Evolutionary conservation across 2,113 vertebrate genomes (phyloP).

Genomic region (Ploceus nigricollis): DNA sequence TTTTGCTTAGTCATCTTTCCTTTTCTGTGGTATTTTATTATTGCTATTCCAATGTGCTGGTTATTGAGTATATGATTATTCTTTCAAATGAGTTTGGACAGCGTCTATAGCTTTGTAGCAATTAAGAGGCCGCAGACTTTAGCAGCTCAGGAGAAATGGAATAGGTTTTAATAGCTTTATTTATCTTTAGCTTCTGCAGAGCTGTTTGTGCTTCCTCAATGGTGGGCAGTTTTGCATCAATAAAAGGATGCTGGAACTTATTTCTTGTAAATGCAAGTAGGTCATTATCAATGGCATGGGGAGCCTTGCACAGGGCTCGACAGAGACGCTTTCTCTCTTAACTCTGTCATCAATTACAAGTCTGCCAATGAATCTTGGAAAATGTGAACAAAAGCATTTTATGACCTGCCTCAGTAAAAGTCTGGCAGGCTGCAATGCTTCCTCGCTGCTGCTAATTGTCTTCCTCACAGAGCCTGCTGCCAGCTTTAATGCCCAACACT

Average conservation of each 20-base stretch:
- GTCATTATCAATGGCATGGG: constrained; percentile 53
- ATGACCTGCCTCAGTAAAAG: constrained; percentile 3
- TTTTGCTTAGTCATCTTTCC: constrained; percentile 61
- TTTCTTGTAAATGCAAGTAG: constrained; percentile 67
- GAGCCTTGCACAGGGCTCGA: background rate
- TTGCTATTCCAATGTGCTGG: constrained; percentile 56
- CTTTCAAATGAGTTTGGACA: constrained; percentile 66
- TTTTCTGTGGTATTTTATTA: constrained; percentile 65
- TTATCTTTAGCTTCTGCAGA: constrained; percentile 57
- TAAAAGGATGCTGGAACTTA: constrained; percentile 63
- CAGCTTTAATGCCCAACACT: background rate
- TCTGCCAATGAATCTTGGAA: constrained; percentile 48
- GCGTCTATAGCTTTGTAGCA: constrained; percentile 55
- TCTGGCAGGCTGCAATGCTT: constrained; percentile 43
- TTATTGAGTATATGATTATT: constrained; percentile 60
- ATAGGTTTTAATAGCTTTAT: constrained; percentile 64
- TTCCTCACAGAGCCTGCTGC: background rate
- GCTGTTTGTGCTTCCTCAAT: constrained; percentile 64
- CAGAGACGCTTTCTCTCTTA: background rate
- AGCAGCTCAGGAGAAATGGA: constrained; percentile 67
- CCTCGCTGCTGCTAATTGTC: constrained; percentile 39
- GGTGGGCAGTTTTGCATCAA: constrained; percentile 65
- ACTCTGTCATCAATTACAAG: constrained; percentile 50
- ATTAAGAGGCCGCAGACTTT: constrained; percentile 68
- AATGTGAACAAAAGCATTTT: constrained; percentile 60